phyloP scores from a whole-genome alignment of 2,797 vertebrate species.

The Myotis daubentonii region DNA sequence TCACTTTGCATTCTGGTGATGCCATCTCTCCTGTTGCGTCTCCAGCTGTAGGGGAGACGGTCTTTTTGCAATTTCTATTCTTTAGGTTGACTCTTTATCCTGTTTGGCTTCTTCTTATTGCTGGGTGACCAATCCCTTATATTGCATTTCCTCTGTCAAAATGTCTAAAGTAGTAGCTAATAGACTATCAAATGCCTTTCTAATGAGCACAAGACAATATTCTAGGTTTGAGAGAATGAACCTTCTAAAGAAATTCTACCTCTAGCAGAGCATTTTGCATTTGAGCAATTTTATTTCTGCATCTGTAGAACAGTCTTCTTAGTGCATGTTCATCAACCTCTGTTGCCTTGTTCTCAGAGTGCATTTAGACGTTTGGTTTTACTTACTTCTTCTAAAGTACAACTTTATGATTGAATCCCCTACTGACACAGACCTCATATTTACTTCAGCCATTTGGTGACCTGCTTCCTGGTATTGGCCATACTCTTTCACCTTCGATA shows the following conservation, averaged over 20 bases:
- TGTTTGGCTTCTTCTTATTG: neutral
- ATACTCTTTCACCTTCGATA: neutral
- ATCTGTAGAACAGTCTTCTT: neutral
- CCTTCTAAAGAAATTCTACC: neutral
- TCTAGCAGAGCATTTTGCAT: neutral
- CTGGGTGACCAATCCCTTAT: neutral
- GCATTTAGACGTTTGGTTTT: neutral
- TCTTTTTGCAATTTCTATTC: neutral
- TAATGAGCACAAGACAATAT: neutral
- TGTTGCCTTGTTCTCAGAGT: neutral
- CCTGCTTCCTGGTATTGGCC: neutral
- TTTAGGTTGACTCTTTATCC: neutral
- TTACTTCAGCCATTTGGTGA: neutral
- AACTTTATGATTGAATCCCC: neutral
- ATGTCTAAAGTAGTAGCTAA: neutral
- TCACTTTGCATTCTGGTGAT: neutral
- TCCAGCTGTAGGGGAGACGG: neutral
- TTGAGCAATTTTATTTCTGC: constrained; percentile 4
- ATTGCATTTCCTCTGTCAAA: constrained; percentile 11
- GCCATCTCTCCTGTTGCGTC: neutral
- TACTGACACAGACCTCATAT: neutral
- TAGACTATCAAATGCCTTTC: neutral
- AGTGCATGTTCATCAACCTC: neutral
- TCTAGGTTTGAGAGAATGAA: neutral
- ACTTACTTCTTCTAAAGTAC: neutral